Conservation (phyloP, 2,888 invertebrate genomes). For the Crossocerus cetratus region DNA sequence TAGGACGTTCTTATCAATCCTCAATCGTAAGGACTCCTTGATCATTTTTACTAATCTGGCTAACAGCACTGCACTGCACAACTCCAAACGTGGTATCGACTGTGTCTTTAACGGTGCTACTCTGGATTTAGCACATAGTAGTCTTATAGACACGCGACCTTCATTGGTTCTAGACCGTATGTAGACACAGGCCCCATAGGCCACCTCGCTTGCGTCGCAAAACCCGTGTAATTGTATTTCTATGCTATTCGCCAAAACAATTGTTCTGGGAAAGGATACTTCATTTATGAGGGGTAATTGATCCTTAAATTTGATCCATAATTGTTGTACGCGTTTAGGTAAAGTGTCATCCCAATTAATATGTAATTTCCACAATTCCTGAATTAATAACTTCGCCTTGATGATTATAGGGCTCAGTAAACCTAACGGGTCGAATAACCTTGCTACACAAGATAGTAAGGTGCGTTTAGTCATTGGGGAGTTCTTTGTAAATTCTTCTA, state of each 20-base stretch:
- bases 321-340: background rate
- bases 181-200: slow-evolving; percentile 31
- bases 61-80: no score
- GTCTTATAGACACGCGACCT: no score
- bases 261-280: background rate
- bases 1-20: no score
- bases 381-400: slow-evolving; percentile 7
- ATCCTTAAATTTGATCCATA: slow-evolving; percentile 1
- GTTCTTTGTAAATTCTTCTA: background rate
- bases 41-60: no score
- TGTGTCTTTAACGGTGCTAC: no score
- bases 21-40: no score
- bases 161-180: slow-evolving; percentile 18
- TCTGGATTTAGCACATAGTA: no score
- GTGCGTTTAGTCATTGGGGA: background rate
- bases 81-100: no score
- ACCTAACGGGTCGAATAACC: background rate
- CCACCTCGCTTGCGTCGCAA: slow-evolving; percentile 15
- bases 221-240: slow-evolving; percentile 21
- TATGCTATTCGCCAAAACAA: background rate
- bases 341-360: slow-evolving; percentile 25
- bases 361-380: background rate
- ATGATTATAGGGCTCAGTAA: background rate
- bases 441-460: background rate
- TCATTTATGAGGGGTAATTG: slow-evolving; percentile 9